These are phyloP conservation scores for Scomber colias DNA, from an alignment of 2,113 vertebrate species.

Conservation along the genomic window DNA sequence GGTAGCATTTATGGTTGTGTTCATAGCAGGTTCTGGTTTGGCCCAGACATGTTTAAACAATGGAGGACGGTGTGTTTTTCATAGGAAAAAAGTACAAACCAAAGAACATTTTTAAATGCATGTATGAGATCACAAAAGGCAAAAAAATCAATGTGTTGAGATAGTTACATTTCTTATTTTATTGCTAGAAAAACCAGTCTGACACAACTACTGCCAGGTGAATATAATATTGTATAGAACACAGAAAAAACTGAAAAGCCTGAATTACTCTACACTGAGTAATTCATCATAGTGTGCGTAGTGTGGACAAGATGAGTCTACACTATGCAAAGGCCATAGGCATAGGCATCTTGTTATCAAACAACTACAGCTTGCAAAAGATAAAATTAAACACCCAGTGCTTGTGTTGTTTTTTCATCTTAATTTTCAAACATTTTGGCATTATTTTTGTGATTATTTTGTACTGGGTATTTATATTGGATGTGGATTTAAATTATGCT, in stretches of 20 bases:
- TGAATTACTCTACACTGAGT: not conserved
- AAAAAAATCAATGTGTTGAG: not conserved
- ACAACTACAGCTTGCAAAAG: no score
- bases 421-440: conserved; percentile 24
- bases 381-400: not conserved
- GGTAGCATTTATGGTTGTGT: not conserved
- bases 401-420: conserved; percentile 16
- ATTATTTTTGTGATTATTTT: conserved; percentile 36
- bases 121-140: not conserved
- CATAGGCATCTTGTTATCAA: no score
- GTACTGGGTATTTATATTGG: conserved; percentile 48
- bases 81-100: no score
- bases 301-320: no score
- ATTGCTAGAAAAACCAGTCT: not conserved
- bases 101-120: not conserved
- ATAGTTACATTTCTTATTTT: not conserved
- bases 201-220: not conserved
- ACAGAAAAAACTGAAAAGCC: conserved; percentile 2
- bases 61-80: not conserved
- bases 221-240: not conserved
- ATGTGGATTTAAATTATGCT: conserved; percentile 54
- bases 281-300: no score
- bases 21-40: not conserved
- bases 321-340: not conserved
- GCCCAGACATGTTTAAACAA: not conserved